Percentiles rank a stretch among this genome's conserved stretches.
These are phyloP conservation scores for Nezara viridula DNA, from an alignment of 2,888 invertebrate genomes.

Conservation along the genomic window DNA sequence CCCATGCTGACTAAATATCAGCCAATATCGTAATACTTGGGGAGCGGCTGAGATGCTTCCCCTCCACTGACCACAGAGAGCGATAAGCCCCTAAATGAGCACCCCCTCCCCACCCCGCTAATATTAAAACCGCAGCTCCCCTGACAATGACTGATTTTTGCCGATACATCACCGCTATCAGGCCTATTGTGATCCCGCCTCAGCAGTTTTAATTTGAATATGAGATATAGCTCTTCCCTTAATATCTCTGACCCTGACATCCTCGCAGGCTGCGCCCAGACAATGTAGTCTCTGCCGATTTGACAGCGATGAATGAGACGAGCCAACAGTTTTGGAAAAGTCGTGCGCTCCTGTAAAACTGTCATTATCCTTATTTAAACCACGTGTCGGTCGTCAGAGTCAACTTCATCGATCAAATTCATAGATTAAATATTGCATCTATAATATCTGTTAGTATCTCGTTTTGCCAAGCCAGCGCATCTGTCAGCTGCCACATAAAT, in stretches of 20 bases:
- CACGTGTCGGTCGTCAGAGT: background rate
- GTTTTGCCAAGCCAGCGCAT: background rate
- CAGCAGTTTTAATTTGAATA: conserved; percentile 55
- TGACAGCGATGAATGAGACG: conserved; percentile 52
- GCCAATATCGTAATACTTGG: conserved; percentile 14
- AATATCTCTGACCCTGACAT: conserved; percentile 32
- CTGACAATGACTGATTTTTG: conserved; percentile 53
- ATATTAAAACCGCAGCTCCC: conserved; percentile 21
- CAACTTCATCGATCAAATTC: background rate
- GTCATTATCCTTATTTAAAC: background rate
- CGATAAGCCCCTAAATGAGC: conserved; percentile 26
- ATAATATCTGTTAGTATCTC: background rate
- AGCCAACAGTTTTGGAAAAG: background rate
- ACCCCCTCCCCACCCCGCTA: background rate
- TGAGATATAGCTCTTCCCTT: conserved; percentile 51
- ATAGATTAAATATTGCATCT: background rate
- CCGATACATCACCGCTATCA: conserved; percentile 55
- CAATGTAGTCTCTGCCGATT: background rate
- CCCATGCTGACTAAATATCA: background rate
- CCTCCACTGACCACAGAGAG: conserved; percentile 11
- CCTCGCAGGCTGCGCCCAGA: conserved; percentile 18
- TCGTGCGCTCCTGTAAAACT: background rate
- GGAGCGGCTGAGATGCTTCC: conserved; percentile 4
- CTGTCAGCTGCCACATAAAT: background rate
- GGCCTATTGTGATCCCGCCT: conserved; percentile 36